These are phyloP conservation scores for Aepyceros melampus DNA, from an alignment of 2,113 vertebrate genomes.

Conservation along the genomic window DNA sequence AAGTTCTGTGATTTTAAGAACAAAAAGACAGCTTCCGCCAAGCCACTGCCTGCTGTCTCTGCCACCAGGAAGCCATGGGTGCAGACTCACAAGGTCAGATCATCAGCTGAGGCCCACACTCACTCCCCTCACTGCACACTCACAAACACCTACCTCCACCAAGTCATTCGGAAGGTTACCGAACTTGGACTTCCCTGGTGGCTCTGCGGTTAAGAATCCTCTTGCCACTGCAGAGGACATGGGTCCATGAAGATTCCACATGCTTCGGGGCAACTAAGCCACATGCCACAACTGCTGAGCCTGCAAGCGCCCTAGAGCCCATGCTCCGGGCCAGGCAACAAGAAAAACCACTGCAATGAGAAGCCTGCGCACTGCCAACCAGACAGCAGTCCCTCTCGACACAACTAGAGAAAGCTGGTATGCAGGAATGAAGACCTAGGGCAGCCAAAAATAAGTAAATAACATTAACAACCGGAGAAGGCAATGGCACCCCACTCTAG, in stretches of 20 bases:
- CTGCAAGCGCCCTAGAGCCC: not conserved
- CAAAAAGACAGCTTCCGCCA: not conserved
- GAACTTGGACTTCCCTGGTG: not conserved
- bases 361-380: not conserved
- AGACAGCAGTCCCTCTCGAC: not conserved
- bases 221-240: not conserved
- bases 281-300: not conserved
- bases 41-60: not conserved
- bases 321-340: not conserved
- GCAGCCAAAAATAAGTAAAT: not conserved
- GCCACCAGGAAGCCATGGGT: not conserved
- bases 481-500: too few relatives aligned
- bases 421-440: not conserved
- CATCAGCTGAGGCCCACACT: not conserved
- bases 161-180: not conserved
- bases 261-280: not conserved
- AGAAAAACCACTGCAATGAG: not conserved
- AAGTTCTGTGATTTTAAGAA: not conserved
- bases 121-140: not conserved
- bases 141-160: not conserved
- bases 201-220: not conserved
- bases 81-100: not conserved
- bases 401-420: not conserved
- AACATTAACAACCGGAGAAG: too few relatives aligned
- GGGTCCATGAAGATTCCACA: not conserved